Evolutionary conservation across 2,888 invertebrate genomes (phyloP).

Genomic region (Drosophila stalkeri): DNA sequence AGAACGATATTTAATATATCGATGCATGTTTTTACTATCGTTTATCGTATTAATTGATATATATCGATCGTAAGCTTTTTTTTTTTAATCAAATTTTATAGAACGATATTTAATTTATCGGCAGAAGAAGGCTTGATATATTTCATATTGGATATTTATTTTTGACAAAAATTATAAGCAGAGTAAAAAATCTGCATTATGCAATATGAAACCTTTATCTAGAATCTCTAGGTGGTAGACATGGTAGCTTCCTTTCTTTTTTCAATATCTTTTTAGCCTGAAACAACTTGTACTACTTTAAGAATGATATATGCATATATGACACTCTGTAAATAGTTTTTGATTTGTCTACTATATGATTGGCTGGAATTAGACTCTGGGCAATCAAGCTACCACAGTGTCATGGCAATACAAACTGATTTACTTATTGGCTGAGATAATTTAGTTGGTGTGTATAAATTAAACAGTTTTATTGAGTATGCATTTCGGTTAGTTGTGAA

Average conservation of each 20-base stretch:
- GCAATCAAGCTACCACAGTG: background rate
- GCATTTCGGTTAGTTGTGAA: slow-evolving; percentile 20
- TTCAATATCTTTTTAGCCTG: too few relatives aligned
- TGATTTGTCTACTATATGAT: background rate
- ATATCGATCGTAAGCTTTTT: too few relatives aligned
- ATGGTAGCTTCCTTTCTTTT: background rate
- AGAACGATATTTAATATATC: background rate
- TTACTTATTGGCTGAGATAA: slow-evolving; percentile 9
- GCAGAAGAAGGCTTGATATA: background rate
- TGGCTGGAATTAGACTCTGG: background rate
- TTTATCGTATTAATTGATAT: too few relatives aligned
- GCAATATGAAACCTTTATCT: background rate
- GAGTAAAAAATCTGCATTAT: too few relatives aligned
- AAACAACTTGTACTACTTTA: too few relatives aligned
- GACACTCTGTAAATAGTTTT: background rate
- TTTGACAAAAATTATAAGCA: background rate
- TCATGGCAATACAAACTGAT: background rate
- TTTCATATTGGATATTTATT: background rate
- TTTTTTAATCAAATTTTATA: too few relatives aligned
- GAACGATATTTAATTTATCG: too few relatives aligned
- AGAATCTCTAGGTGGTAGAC: background rate
- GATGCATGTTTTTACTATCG: background rate
- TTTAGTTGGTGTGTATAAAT: slow-evolving; percentile 9
- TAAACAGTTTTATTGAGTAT: slow-evolving; percentile 39
- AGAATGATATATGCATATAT: background rate